phyloP scores from a whole-genome alignment of 2,113 vertebrate species.

The Gallinago undulata region DNA sequence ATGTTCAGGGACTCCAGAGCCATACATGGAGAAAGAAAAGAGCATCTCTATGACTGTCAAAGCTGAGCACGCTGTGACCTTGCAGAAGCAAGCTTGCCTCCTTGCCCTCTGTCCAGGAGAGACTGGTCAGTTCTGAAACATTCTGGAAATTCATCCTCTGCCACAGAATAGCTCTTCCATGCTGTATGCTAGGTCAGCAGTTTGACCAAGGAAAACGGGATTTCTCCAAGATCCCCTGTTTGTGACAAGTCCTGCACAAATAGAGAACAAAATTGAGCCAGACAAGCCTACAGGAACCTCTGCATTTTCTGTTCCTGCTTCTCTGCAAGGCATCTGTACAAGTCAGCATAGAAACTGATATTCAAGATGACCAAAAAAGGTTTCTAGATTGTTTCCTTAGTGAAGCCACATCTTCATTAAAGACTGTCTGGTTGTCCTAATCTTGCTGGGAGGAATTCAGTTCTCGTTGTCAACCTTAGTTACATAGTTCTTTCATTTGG shows the following conservation, averaged over 20 bases:
- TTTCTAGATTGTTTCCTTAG: background rate
- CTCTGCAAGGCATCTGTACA: background rate
- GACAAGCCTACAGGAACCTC: background rate
- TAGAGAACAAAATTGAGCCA: background rate
- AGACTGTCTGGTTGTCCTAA: background rate
- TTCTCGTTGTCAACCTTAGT: background rate
- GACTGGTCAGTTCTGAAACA: background rate
- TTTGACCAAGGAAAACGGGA: background rate
- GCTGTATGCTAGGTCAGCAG: background rate
- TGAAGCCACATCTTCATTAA: background rate
- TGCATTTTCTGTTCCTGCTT: background rate
- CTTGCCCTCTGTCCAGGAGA: background rate
- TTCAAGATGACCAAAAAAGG: background rate
- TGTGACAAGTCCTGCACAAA: background rate
- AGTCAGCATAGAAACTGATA: background rate
- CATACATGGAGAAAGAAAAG: background rate
- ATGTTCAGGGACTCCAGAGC: background rate
- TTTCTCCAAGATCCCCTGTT: background rate
- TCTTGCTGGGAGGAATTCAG: constrained; percentile 6
- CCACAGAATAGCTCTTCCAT: background rate
- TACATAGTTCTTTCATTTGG: constrained; percentile 5
- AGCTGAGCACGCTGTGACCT: background rate
- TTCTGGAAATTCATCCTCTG: background rate
- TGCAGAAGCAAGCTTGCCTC: background rate
- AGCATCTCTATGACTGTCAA: background rate